Conservation (phyloP, 2,113 vertebrate genomes). For the Myiopsitta monachus region DNA sequence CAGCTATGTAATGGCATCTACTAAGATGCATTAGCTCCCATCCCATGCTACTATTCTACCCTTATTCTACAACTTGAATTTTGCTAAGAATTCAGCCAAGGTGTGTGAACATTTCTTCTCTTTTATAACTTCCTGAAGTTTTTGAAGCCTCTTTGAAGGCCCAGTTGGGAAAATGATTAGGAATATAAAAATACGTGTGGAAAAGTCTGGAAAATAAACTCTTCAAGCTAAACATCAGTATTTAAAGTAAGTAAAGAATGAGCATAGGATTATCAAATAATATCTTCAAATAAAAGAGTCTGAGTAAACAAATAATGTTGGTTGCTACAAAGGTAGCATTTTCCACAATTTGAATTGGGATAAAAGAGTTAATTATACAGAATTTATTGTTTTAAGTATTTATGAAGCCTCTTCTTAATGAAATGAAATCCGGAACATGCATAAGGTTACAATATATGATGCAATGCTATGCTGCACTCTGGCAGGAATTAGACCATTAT, state of each 20-base stretch:
- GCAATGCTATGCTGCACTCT: not conserved
- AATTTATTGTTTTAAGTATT: not conserved
- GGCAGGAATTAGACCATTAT: not conserved
- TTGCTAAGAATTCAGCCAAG: not conserved
- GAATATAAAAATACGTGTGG: not conserved
- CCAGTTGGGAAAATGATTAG: not conserved
- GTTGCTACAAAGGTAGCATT: not conserved
- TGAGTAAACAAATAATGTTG: not conserved
- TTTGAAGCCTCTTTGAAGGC: not conserved
- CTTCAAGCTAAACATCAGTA: not conserved
- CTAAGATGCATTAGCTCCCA: not conserved
- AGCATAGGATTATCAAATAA: not conserved
- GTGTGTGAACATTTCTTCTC: not conserved
- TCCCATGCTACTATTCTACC: not conserved
- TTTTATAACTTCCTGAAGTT: not conserved
- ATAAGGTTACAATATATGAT: not conserved
- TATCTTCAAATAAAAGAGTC: not conserved
- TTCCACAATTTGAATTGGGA: not conserved
- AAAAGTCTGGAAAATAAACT: not conserved
- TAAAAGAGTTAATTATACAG: not conserved
- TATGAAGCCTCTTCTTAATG: not conserved
- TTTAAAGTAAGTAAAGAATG: not conserved
- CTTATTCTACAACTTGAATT: not conserved
- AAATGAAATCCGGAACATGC: not conserved
- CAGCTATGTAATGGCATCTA: not conserved